phyloP scores from a whole-genome alignment of 53 echinoderm and acorn worm species.

The Echinometra lucunter region DNA sequence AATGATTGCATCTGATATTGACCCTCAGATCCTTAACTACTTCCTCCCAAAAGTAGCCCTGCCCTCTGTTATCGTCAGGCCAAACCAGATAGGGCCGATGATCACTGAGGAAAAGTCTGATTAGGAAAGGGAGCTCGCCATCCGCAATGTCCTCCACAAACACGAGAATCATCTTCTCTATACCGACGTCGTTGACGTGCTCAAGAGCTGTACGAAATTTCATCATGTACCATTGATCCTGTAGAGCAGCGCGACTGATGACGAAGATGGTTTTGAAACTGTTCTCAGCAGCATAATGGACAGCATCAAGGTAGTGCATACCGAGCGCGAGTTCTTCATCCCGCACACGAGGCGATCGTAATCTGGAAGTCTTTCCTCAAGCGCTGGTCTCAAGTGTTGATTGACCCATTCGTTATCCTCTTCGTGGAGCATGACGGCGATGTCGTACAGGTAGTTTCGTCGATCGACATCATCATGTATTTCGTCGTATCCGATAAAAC shows the following conservation, averaged over 20 bases:
- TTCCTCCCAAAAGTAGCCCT: constrained; percentile 25
- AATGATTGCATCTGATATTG: background rate
- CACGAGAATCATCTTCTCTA: constrained; percentile 36
- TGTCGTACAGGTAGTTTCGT: background rate
- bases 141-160: constrained; percentile 25
- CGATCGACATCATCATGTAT: background rate
- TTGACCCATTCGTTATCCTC: constrained; percentile 25
- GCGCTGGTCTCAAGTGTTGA: background rate
- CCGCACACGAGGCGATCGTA: constrained; percentile 13
- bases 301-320: constrained; percentile 41
- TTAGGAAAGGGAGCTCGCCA: constrained; percentile 30
- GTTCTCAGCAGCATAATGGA: background rate
- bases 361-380: background rate
- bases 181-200: constrained; percentile 25
- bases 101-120: constrained; percentile 43
- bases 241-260: background rate
- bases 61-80: constrained; percentile 5
- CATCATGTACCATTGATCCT: constrained; percentile 19
- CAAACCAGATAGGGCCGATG: constrained; percentile 21
- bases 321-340: background rate
- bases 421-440: background rate
- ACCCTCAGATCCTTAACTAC: background rate
- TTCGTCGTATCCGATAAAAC: constrained; percentile 26
- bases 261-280: constrained; percentile 27
- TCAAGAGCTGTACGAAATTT: constrained; percentile 43